A percentile compares a stretch with the other conserved stretches of the same genome.
Conservation (phyloP, 2,888 invertebrate genomes). For the Pandemis cinnamomeana region DNA sequence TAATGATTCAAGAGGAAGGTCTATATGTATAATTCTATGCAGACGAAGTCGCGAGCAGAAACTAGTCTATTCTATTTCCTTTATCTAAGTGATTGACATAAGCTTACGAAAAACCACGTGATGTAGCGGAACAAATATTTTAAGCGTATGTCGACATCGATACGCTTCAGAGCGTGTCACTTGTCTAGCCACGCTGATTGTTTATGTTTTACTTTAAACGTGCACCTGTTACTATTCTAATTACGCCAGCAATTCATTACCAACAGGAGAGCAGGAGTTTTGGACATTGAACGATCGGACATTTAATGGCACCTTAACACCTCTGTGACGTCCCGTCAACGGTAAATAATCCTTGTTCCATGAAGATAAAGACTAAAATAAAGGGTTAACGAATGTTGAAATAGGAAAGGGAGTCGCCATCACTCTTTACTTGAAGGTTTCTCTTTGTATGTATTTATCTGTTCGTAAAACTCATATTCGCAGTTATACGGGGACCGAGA, state of each 20-base stretch:
- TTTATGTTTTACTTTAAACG: neutral
- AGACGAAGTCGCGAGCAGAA: too few relatives aligned
- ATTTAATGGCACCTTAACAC: conserved; percentile 18
- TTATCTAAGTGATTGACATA: too few relatives aligned
- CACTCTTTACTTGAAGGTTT: conserved; percentile 33
- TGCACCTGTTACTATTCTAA: conserved; percentile 77
- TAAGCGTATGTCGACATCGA: too few relatives aligned
- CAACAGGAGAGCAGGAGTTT: conserved; percentile 65
- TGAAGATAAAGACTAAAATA: conserved; percentile 16
- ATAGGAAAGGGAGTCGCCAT: conserved; percentile 15
- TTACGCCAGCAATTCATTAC: conserved; percentile 74
- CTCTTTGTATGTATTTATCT: conserved; percentile 26
- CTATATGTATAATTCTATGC: too few relatives aligned
- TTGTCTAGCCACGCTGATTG: neutral
- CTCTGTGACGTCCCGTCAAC: neutral
- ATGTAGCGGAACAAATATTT: too few relatives aligned
- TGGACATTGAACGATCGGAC: conserved; percentile 70
- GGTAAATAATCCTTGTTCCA: conserved; percentile 4
- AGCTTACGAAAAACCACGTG: too few relatives aligned
- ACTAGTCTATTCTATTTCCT: too few relatives aligned
- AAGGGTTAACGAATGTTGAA: conserved; percentile 1
- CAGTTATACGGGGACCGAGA: too few relatives aligned
- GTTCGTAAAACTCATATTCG: neutral
- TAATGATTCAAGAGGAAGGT: too few relatives aligned
- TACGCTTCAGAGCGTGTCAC: too few relatives aligned